phyloP scores from a whole-genome alignment of 2,888 invertebrate genomes.

The Spodoptera exigua region DNA sequence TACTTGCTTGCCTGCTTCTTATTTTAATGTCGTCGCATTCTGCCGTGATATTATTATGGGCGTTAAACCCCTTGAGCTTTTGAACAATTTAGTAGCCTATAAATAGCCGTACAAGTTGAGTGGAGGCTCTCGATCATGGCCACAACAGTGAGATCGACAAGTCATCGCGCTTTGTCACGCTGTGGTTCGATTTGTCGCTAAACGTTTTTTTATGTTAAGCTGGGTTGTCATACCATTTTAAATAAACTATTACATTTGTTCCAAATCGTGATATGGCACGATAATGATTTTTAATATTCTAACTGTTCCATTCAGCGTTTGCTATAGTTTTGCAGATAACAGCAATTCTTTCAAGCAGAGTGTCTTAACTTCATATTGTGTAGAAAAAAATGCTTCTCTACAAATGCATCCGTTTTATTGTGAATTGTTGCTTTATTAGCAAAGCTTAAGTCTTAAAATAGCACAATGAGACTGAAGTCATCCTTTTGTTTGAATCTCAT shows the following conservation, averaged over 20 bases:
- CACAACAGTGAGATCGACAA: slow-evolving; percentile 71
- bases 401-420: too few species aligned
- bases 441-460: too few species aligned
- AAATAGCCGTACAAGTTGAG: slow-evolving; percentile 29
- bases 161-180: slow-evolving; percentile 72
- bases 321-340: too few species aligned
- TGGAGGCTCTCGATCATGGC: slow-evolving; percentile 56
- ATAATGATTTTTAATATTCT: slow-evolving; percentile 1
- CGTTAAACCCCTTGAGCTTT: background rate
- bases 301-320: too few species aligned
- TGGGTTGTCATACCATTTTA: slow-evolving; percentile 31
- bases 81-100: slow-evolving; percentile 15
- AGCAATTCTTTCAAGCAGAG: too few species aligned
- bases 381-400: too few species aligned
- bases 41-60: slow-evolving; percentile 10
- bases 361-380: too few species aligned
- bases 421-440: too few species aligned
- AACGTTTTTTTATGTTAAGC: slow-evolving; percentile 39
- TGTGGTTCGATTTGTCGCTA: slow-evolving; percentile 71
- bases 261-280: background rate
- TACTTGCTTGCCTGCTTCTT: slow-evolving; percentile 23
- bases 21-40: slow-evolving; percentile 18
- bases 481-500: too few species aligned
- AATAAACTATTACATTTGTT: slow-evolving; percentile 24
- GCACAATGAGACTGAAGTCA: too few species aligned